These are phyloP conservation scores for Brachyistius frenatus DNA, from an alignment of 2,113 vertebrate genomes.

Conservation along the genomic window DNA sequence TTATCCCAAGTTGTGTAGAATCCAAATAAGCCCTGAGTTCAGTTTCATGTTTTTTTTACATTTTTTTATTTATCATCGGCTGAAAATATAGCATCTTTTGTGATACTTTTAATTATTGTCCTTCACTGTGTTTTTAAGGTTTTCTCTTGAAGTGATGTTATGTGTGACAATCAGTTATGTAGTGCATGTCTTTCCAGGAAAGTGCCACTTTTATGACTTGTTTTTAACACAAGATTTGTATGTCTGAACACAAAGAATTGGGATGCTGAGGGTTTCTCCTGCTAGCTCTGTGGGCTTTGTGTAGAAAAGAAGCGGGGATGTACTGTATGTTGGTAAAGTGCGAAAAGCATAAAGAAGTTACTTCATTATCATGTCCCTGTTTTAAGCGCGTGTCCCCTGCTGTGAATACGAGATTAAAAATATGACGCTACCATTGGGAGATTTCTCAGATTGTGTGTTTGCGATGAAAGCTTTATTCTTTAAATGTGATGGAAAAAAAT, in stretches of 20 bases:
- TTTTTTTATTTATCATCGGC: not conserved
- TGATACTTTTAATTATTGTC: not conserved
- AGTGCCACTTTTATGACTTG: not conserved
- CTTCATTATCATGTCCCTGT: too few species aligned
- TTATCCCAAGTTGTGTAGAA: not conserved
- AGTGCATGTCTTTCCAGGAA: constrained; percentile 8
- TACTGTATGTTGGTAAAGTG: too few species aligned
- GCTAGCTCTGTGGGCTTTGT: constrained; percentile 1
- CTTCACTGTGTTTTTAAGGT: not conserved
- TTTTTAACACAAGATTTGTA: not conserved
- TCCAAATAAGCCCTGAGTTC: not conserved
- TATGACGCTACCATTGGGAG: not conserved
- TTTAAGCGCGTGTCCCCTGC: not conserved
- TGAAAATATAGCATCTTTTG: not conserved
- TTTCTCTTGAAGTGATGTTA: constrained; percentile 22
- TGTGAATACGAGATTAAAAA: constrained; percentile 53
- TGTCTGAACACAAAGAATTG: not conserved
- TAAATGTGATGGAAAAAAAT: not conserved
- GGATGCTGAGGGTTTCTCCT: too few species aligned
- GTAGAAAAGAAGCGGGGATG: not conserved
- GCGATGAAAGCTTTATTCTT: not conserved
- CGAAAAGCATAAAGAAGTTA: too few species aligned
- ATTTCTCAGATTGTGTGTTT: not conserved
- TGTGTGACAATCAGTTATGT: constrained; percentile 57
- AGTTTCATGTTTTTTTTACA: not conserved